Evolutionary conservation across 2,113 vertebrate species (phyloP), one percentile per base, ranked within the genome.

Genomic region (Rutilus rutilus): DNA sequence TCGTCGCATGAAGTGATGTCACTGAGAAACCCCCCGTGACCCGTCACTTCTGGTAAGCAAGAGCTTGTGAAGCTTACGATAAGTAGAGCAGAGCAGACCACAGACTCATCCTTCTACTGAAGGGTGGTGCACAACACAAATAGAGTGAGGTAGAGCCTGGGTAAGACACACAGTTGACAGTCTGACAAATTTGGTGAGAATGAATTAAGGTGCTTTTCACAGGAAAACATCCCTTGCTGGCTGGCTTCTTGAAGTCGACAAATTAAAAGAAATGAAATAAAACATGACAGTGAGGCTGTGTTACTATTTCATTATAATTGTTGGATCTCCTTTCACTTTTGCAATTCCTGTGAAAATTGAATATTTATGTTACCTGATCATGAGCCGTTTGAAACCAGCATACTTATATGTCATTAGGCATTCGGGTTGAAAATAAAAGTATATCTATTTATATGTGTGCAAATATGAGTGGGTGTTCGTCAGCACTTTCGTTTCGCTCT

Each of bases 41-140:
- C 54, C 59, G 74, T 89, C 86, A 89, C 65, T 89, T 89, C 88
- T 87, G 88, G 88, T 89, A 89, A 89, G 88, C 57, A 45, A 30
- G 78, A 73, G 86, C 65, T 81, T 76, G 79, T 83, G 78, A 85
- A 77, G 25, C 83, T 89, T 89, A 87, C 86, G 85, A 87, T 87
- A 89, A 89, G 52, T 39, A 85, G 21, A 54, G 75, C 64, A 33
- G 8, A 21, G 81, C 83, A 83, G 88, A 89, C 88, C 88, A 89
- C 88, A 89, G 83, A 82, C 86, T 60, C 86, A 36, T 30, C 60
- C 60, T 75, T 85, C 59, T 52, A 2, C 30, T 67, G 79, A 69
- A 62, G 30, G 23, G 52, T 59, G 42, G 59, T 87, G 64, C 50
- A 59, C 74, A 54, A n/a, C 71, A 76, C 67, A 71, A 71, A 69